phyloP scores from a whole-genome alignment of 2,113 vertebrate species.

The Cryptoleucopteryx plumbea region DNA sequence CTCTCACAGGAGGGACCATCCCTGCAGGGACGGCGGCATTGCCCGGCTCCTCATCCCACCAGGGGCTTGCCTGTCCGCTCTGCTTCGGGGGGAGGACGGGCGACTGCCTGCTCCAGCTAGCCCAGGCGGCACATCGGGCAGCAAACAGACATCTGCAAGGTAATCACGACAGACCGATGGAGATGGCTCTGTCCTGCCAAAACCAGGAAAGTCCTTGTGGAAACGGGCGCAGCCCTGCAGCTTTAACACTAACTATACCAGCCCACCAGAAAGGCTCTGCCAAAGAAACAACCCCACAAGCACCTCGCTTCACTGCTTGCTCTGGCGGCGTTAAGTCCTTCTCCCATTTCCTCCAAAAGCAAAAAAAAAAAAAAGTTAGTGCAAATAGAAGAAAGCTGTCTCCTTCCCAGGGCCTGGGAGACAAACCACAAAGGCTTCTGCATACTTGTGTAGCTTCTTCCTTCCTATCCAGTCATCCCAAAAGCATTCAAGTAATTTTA shows the following conservation, averaged over 20 bases:
- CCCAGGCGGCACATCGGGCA: too few species aligned
- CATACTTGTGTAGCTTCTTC: slow-evolving; percentile 34
- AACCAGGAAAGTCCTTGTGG: background rate
- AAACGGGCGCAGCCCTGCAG: background rate
- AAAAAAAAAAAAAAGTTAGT: background rate
- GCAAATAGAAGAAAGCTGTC: background rate
- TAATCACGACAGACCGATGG: accelerated
- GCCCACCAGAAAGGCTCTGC: background rate
- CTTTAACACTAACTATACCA: background rate
- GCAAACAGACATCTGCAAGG: too few species aligned
- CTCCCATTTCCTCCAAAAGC: background rate
- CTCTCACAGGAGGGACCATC: background rate
- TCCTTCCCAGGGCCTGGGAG: slow-evolving; percentile 14
- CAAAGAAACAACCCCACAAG: background rate
- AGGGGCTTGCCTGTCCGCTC: accelerated
- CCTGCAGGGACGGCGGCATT: background rate
- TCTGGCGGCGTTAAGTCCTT: accelerated
- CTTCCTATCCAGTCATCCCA: background rate
- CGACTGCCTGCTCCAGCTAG: background rate
- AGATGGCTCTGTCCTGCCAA: background rate
- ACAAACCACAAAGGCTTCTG: slow-evolving; percentile 35
- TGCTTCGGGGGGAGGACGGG: background rate
- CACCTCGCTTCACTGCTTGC: accelerated
- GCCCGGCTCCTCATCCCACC: background rate
- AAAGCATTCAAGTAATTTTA: slow-evolving; percentile 47